Evolutionary conservation across 2,888 invertebrate genomes (phyloP).

Genomic region (Aricia artaxerxes): DNA sequence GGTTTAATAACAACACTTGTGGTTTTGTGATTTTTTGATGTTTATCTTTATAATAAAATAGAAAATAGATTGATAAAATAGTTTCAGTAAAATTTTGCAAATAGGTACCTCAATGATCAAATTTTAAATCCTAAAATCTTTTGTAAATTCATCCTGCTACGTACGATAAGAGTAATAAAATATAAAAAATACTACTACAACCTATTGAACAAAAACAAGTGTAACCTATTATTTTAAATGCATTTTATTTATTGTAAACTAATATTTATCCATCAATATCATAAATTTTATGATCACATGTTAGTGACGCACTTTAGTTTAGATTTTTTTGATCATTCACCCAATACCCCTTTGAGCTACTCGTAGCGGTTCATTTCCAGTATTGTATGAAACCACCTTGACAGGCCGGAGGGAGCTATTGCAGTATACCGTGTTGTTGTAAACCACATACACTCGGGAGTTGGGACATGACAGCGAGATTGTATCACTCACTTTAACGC

Average conservation of each 20-base stretch:
- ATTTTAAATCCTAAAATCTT: too few relatives aligned
- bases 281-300: neutral
- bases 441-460: neutral
- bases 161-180: too few relatives aligned
- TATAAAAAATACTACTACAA: too few relatives aligned
- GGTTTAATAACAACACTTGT: neutral
- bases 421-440: neutral
- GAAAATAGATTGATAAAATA: neutral
- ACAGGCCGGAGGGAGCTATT: neutral
- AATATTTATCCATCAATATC: neutral
- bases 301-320: neutral
- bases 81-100: too few relatives aligned
- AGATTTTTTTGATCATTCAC: neutral
- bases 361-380: neutral
- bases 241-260: neutral
- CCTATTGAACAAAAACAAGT: too few relatives aligned
- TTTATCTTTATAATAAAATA: neutral
- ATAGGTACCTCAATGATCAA: too few relatives aligned
- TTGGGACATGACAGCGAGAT: neutral
- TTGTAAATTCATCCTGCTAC: too few relatives aligned
- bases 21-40: neutral
- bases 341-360: neutral
- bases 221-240: too few relatives aligned
- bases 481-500: constrained; percentile 17
- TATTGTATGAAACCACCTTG: neutral